Conservation (phyloP, 2,797 vertebrate genomes). For the Cossypha dichroa region DNA sequence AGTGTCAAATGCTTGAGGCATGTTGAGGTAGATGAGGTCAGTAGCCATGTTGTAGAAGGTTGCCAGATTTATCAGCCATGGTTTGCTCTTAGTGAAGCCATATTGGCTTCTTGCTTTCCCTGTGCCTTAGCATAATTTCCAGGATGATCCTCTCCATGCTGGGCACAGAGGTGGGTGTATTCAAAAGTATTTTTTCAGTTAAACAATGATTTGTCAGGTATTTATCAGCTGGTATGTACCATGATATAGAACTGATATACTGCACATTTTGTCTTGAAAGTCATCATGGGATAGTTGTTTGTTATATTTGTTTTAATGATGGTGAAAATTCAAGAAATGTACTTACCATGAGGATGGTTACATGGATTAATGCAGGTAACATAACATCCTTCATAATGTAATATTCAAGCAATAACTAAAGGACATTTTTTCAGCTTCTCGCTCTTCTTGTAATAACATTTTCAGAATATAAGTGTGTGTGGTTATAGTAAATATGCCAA, state of each 20-base stretch:
- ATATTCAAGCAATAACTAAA: not conserved
- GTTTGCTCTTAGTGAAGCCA: not conserved
- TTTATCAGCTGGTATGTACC: not conserved
- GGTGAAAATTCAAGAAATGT: not conserved
- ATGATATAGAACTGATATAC: not conserved
- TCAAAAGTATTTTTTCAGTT: not conserved
- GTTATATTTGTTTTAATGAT: not conserved
- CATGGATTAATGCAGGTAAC: not conserved
- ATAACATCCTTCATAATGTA: not conserved
- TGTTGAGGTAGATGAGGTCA: not conserved
- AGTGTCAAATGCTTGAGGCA: not conserved
- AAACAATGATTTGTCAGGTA: not conserved
- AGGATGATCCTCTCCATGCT: not conserved
- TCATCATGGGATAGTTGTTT: not conserved
- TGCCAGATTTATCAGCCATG: not conserved
- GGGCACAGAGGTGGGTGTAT: not conserved
- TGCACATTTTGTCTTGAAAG: not conserved
- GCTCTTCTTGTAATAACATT: not conserved
- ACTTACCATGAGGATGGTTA: not conserved
- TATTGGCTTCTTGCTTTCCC: not conserved
- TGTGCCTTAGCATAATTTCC: not conserved
- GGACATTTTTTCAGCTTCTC: not conserved
- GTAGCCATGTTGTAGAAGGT: not conserved
- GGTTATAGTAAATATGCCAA: not conserved
- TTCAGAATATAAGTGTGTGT: not conserved